A percentile compares a stretch with the other conserved stretches of the same genome.
Evolutionary conservation across 2,888 invertebrate genomes (phyloP).

Genomic region (Antitype chi): DNA sequence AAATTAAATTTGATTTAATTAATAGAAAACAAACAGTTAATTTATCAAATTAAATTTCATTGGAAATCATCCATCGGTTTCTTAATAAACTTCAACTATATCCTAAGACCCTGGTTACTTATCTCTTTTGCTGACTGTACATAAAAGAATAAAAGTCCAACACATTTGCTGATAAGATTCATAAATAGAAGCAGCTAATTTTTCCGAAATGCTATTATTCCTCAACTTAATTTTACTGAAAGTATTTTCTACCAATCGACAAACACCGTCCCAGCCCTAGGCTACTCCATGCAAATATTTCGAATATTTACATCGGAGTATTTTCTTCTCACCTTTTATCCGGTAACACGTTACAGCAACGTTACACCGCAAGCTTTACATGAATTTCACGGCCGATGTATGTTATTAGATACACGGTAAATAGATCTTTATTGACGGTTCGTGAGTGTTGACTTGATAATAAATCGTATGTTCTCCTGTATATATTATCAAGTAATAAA

Average conservation of each 20-base stretch:
- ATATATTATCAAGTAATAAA: too few relatives aligned
- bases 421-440: conserved; percentile 49
- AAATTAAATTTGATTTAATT: too few relatives aligned
- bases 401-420: conserved; percentile 53
- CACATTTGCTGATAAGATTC: not conserved
- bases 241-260: conserved; percentile 32
- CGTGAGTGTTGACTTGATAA: conserved; percentile 20
- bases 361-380: conserved; percentile 70
- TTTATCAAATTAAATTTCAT: too few relatives aligned
- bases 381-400: conserved; percentile 72
- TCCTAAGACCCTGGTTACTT: too few relatives aligned
- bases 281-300: conserved; percentile 65
- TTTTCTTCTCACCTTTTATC: conserved; percentile 73
- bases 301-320: conserved; percentile 64
- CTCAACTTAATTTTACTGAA: conserved; percentile 1
- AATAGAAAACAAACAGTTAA: too few relatives aligned
- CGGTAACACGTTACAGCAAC: conserved; percentile 71
- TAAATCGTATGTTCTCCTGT: conserved; percentile 36
- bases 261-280: conserved; percentile 48
- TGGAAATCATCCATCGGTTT: too few relatives aligned
- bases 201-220: not conserved
- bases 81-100: too few relatives aligned
- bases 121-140: too few relatives aligned
- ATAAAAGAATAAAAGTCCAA: too few relatives aligned
- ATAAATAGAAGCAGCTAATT: not conserved